Conservation (phyloP, 2,888 invertebrate genomes). For the Leucophenga maculata region DNA sequence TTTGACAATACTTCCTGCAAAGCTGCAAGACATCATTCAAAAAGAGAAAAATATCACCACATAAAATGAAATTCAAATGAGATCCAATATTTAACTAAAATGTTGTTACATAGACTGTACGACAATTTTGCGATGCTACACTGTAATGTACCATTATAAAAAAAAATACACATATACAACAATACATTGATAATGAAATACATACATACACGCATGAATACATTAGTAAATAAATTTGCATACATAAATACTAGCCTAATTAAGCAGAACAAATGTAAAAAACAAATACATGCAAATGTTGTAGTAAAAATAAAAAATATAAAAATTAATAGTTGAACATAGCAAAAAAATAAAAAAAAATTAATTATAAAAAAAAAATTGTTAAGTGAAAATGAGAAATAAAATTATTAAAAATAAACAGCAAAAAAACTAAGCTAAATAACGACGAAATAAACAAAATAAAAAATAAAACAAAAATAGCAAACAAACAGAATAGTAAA, state of each 20-base stretch:
- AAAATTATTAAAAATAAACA: conserved; percentile 32
- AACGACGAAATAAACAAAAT: too few relatives aligned
- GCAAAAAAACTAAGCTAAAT: conserved; percentile 35
- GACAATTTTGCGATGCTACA: conserved; percentile 62
- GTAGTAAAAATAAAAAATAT: conserved; percentile 29
- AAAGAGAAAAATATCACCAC: too few relatives aligned
- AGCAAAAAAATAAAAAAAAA: conserved; percentile 22
- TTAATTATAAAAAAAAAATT: conserved; percentile 28
- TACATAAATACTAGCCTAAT: conserved; percentile 24
- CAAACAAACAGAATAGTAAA: conserved; percentile 17
- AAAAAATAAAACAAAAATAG: too few relatives aligned
- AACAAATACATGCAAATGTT: conserved; percentile 19
- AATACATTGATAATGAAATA: conserved; percentile 36
- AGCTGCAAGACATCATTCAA: too few relatives aligned
- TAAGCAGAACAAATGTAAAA: conserved; percentile 36
- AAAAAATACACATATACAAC: conserved; percentile 11
- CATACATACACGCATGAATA: conserved; percentile 47
- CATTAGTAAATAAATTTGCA: conserved; percentile 34
- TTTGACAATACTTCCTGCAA: too few relatives aligned
- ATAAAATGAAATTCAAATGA: too few relatives aligned
- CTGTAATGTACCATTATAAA: conserved; percentile 64
- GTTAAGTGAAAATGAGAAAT: conserved; percentile 48
- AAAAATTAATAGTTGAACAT: conserved; percentile 40
- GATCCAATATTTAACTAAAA: not conserved
- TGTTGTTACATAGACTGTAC: not conserved